phyloP scores from a whole-genome alignment of 2,113 vertebrate species.

The Pachyramphus minor region DNA sequence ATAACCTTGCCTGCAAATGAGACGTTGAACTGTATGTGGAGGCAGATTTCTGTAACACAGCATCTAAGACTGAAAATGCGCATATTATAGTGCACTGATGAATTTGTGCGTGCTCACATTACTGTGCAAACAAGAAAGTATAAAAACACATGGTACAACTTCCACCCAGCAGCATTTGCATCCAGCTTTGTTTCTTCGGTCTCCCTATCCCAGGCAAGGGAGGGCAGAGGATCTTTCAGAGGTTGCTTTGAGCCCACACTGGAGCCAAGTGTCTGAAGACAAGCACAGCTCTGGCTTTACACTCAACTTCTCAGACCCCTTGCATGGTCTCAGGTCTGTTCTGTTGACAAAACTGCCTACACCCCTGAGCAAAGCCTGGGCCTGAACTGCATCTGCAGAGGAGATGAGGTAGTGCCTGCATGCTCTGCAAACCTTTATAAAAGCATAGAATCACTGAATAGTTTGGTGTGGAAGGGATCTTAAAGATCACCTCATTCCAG shows the following conservation, averaged over 20 bases:
- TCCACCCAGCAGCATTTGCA: background rate
- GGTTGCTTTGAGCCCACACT: accelerated
- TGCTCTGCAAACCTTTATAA: background rate
- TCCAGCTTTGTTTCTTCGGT: background rate
- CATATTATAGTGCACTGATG: background rate
- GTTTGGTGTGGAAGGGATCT: accelerated
- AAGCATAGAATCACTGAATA: background rate
- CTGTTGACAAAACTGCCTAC: background rate
- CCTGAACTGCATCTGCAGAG: background rate
- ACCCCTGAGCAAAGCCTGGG: accelerated
- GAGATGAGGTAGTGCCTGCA: accelerated
- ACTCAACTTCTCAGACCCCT: background rate
- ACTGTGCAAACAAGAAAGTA: background rate
- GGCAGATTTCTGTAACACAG: background rate
- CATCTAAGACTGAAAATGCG: background rate
- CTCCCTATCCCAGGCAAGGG: background rate
- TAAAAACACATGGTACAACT: background rate
- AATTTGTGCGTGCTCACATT: background rate
- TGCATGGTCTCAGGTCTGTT: accelerated
- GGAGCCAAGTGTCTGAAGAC: background rate
- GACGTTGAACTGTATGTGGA: background rate
- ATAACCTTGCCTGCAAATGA: conserved; percentile 21
- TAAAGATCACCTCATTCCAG: background rate
- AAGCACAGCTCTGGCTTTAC: background rate
- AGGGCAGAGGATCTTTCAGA: background rate